Percentiles rank a stretch among this genome's conserved stretches.
Conservation (phyloP, 2,113 vertebrate genomes). For the Brevimyrus niger region DNA sequence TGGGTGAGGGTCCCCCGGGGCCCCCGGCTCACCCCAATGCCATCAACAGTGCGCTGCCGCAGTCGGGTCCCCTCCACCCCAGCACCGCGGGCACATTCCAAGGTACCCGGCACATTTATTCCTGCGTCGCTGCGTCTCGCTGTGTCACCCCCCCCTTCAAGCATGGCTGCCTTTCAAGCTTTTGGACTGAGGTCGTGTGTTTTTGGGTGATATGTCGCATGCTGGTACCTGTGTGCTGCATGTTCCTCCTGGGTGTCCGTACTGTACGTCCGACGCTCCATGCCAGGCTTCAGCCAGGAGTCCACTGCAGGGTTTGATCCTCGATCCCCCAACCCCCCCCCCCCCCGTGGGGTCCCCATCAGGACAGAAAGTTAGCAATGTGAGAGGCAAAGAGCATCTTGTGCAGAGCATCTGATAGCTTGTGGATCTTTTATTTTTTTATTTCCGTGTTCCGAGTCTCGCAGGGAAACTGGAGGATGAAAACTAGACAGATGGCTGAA, state of each 20-base stretch:
- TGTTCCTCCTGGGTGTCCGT: not conserved
- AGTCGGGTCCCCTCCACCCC: conserved; percentile 14
- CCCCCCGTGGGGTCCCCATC: not conserved
- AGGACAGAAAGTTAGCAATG: not conserved
- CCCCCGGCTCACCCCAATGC: conserved; percentile 42
- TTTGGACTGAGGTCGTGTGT: not conserved
- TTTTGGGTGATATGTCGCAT: not conserved
- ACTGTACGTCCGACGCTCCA: not conserved
- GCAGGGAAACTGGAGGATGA: not conserved
- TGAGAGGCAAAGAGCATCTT: not conserved
- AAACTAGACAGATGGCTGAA: not conserved
- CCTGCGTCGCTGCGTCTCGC: not conserved
- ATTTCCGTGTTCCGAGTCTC: not conserved
- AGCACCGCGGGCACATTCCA: conserved; percentile 23
- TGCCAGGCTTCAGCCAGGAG: not conserved
- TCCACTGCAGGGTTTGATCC: not conserved
- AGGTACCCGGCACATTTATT: conserved; percentile 20
- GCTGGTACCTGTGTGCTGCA: not conserved
- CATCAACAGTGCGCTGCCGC: conserved; percentile 45
- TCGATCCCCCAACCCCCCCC: too few species aligned
- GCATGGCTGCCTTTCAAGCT: not conserved
- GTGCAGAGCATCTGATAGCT: not conserved
- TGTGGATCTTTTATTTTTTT: not conserved
- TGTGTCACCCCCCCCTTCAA: not conserved
- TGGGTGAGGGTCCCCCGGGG: conserved; percentile 48